phyloP scores from a whole-genome alignment of 1,140 invertebrate species.

The Cydia amplana region DNA sequence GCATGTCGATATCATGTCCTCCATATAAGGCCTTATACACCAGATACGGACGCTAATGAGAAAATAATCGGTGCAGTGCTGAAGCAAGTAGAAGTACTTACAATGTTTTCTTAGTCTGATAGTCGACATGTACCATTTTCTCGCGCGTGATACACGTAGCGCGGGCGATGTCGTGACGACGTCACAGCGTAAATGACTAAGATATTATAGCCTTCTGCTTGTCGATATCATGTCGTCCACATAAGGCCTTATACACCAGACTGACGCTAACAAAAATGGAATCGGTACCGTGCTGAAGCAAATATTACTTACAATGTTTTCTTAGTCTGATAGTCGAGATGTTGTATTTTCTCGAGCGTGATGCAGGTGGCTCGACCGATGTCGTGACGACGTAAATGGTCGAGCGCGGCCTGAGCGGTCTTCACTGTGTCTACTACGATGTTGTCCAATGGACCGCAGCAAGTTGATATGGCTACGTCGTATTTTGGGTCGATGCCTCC shows the following conservation, averaged over 20 bases:
- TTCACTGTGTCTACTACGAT: constrained; percentile 95
- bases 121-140: constrained; percentile 84
- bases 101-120: constrained; percentile 62
- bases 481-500: constrained; percentile 96
- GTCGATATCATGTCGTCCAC: too few species aligned
- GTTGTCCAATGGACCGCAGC: constrained; percentile 93
- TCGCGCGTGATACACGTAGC: constrained; percentile 88
- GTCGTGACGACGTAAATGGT: constrained; percentile 86
- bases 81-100: background rate
- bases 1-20: too few species aligned
- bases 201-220: too few species aligned
- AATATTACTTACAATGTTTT: constrained; percentile 46
- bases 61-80: too few species aligned
- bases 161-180: constrained; percentile 86
- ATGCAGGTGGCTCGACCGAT: constrained; percentile 88
- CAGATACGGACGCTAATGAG: too few species aligned
- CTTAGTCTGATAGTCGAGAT: constrained; percentile 76
- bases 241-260: too few species aligned
- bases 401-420: constrained; percentile 92
- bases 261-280: too few species aligned
- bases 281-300: too few species aligned
- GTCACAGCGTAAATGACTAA: too few species aligned
- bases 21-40: too few species aligned
- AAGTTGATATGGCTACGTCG: constrained; percentile 97
- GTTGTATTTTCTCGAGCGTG: constrained; percentile 86